phyloP scores from a whole-genome alignment of 1,140 invertebrate genomes.

The Fopius arisanus region DNA sequence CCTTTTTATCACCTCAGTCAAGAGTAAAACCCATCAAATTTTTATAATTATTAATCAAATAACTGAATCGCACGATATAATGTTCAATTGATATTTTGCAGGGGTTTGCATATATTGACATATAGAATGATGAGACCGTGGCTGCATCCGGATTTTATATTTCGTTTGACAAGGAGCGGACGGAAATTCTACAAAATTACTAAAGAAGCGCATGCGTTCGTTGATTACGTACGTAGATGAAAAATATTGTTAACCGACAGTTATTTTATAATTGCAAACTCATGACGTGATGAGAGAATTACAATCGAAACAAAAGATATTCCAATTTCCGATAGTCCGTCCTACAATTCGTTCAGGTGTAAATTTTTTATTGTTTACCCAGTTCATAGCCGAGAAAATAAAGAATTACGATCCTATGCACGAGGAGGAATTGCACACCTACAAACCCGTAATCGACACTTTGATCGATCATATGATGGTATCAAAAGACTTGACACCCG shows the following conservation, averaged over 20 bases:
- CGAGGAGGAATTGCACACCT: too few relatives aligned
- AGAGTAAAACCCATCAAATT: neutral
- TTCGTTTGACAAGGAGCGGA: neutral
- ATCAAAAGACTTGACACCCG: neutral
- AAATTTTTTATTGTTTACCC: too few relatives aligned
- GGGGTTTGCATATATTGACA: neutral
- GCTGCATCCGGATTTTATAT: neutral
- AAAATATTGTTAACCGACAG: neutral
- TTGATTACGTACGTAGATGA: neutral
- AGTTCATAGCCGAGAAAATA: neutral
- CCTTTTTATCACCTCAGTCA: too few relatives aligned
- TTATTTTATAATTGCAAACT: neutral
- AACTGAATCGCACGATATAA: too few relatives aligned
- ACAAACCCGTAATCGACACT: neutral
- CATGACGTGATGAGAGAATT: neutral
- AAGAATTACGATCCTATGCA: neutral
- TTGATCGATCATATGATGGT: neutral
- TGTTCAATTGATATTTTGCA: too few relatives aligned
- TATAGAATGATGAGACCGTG: neutral
- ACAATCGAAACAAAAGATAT: neutral
- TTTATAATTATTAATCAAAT: too few relatives aligned
- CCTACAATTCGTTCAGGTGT: too few relatives aligned
- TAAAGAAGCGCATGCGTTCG: neutral
- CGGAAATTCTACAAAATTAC: neutral
- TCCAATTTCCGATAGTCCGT: too few relatives aligned